Conservation (phyloP, 2,797 vertebrate genomes). For the Cryptoblepharus egeriae region DNA sequence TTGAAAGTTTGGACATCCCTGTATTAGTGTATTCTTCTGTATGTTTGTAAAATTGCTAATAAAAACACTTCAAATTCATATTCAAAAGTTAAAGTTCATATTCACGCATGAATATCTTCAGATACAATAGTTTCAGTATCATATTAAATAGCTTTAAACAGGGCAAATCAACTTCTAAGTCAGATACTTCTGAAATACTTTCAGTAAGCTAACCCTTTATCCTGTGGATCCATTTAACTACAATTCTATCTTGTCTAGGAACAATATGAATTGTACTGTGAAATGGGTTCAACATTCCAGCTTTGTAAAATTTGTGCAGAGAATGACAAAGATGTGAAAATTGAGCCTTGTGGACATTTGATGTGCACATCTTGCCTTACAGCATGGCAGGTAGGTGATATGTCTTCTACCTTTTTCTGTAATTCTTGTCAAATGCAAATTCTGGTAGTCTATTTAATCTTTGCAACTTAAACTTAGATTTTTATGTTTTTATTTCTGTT, state of each 20-base stretch:
- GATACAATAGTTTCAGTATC: not conserved
- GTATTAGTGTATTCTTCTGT: not conserved
- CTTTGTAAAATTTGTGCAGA: constrained; percentile 87
- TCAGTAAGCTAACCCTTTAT: no score
- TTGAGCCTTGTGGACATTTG: constrained; percentile 85
- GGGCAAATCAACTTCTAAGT: not conserved
- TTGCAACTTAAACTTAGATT: not conserved
- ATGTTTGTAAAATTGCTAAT: not conserved
- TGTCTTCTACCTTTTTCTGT: not conserved
- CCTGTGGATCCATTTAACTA: constrained; percentile 31
- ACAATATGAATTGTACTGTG: constrained; percentile 86
- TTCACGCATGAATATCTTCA: no score
- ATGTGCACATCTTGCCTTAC: constrained; percentile 87
- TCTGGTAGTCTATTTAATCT: not conserved
- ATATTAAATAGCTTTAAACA: constrained; percentile 27
- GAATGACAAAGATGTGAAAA: constrained; percentile 87
- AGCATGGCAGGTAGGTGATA: constrained; percentile 80
- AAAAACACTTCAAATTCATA: no score
- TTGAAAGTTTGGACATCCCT: no score
- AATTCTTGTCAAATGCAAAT: not conserved
- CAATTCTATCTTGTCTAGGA: constrained; percentile 73
- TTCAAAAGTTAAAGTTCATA: no score
- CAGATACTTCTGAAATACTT: not conserved
- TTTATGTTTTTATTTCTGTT: not conserved
- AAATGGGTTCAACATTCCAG: constrained; percentile 87